Percentiles rank a stretch among this genome's conserved stretches.
Conservation (phyloP, 2,113 vertebrate species). For the Gopherus flavomarginatus region DNA sequence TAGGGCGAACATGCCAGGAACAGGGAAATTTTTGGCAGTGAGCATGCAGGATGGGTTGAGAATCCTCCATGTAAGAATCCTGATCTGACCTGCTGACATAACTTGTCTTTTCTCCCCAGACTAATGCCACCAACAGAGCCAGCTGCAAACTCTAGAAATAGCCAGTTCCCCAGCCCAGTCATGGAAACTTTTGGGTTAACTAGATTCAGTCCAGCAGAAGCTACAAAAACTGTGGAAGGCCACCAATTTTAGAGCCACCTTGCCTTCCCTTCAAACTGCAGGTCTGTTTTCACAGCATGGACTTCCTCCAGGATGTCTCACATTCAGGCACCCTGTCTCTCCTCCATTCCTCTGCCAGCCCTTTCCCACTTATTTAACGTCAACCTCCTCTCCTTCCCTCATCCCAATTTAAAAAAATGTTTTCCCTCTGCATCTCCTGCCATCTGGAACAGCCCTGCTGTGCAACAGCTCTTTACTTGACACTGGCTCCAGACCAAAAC, state of each 20-base stretch:
- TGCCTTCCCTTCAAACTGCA: neutral
- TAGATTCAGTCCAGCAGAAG: neutral
- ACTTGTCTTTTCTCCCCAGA: neutral
- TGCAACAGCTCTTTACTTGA: neutral
- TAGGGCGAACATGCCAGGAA: neutral
- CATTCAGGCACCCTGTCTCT: neutral
- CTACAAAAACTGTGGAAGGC: neutral
- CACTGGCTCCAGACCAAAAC: neutral
- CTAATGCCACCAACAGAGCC: neutral
- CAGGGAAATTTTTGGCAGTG: neutral
- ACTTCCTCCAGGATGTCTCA: neutral
- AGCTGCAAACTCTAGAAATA: neutral
- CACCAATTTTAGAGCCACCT: neutral
- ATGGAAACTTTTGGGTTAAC: neutral
- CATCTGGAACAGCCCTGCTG: neutral
- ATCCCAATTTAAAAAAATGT: neutral
- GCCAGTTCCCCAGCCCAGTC: neutral
- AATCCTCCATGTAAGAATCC: neutral
- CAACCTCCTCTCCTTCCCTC: neutral
- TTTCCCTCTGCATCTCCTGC: neutral
- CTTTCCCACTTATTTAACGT: neutral
- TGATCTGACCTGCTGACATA: neutral
- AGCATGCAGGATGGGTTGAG: neutral
- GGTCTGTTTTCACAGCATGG: neutral
- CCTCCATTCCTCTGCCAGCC: neutral